These are phyloP conservation scores for Pipra filicauda DNA, from an alignment of 2,113 vertebrate species.

Conservation along the genomic window DNA sequence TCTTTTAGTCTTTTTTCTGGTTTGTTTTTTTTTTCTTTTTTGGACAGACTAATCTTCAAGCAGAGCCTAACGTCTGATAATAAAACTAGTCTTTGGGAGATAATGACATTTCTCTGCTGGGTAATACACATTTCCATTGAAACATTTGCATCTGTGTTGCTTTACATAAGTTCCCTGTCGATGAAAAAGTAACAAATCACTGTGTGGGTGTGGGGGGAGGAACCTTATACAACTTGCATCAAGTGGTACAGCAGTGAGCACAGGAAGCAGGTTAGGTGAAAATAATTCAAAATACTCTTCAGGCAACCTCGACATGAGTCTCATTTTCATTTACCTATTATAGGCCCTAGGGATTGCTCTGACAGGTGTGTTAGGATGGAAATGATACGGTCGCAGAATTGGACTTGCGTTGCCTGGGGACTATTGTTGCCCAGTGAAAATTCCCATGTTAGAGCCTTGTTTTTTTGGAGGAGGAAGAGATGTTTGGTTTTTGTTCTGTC, in stretches of 20 bases:
- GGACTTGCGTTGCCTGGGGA: not conserved
- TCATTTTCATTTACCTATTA: not conserved
- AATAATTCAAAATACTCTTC: not conserved
- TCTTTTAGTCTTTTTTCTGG: not conserved
- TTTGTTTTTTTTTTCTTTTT: not conserved
- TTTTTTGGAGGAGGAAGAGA: not conserved
- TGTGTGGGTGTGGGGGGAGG: not conserved
- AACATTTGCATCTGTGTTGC: not conserved
- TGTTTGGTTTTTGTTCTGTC: not conserved
- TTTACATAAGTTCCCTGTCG: not conserved
- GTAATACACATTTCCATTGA: not conserved
- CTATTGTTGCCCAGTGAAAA: not conserved
- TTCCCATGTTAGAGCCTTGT: not conserved
- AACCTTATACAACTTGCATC: rapidly evolving
- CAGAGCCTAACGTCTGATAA: not conserved
- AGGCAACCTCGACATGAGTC: not conserved
- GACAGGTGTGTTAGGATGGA: not conserved
- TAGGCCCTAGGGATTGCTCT: not conserved
- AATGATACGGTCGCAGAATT: not conserved
- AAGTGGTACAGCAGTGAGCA: not conserved
- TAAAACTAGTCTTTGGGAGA: not conserved
- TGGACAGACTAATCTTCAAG: not conserved
- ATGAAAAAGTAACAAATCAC: not conserved
- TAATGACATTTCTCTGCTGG: not conserved
- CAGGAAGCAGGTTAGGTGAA: not conserved